These are phyloP conservation scores for Microctenopoma steveboyesi DNA, from an alignment of 2,797 vertebrate species.

Conservation along the genomic window DNA sequence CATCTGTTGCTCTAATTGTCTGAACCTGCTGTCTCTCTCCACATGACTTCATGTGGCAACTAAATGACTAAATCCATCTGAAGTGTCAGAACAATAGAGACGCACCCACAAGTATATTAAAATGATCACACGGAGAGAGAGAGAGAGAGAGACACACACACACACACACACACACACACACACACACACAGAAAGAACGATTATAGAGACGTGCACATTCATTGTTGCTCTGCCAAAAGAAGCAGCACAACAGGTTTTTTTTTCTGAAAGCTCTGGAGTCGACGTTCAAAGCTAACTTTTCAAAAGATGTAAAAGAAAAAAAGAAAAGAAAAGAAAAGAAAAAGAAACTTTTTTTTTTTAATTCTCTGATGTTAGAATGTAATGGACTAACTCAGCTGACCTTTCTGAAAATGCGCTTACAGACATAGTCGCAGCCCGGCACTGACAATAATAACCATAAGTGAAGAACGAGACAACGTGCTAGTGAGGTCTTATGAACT, in stretches of 20 bases:
- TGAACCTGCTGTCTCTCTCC: constrained; percentile 55
- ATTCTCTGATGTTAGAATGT: background rate
- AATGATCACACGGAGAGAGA: constrained; percentile 35
- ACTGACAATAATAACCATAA: background rate
- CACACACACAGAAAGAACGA: background rate
- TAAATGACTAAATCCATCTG: constrained; percentile 63
- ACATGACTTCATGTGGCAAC: constrained; percentile 43
- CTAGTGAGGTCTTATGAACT: background rate
- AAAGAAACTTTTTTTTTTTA: background rate
- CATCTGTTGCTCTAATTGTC: constrained; percentile 50
- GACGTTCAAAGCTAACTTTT: background rate
- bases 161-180: background rate
- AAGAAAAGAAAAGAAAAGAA: background rate
- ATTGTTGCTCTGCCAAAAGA: constrained; percentile 9
- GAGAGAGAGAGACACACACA: background rate
- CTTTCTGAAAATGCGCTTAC: constrained; percentile 20
- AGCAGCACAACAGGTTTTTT: background rate
- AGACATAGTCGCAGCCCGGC: background rate
- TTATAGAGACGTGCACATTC: constrained; percentile 6
- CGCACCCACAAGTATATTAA: constrained; percentile 36
- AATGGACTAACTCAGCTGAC: constrained; percentile 20
- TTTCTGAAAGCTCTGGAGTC: background rate
- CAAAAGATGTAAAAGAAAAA: background rate
- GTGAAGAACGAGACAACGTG: background rate
- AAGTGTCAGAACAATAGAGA: constrained; percentile 52